phyloP scores from a whole-genome alignment of 2,888 invertebrate species.

The Diaphora mendica region DNA sequence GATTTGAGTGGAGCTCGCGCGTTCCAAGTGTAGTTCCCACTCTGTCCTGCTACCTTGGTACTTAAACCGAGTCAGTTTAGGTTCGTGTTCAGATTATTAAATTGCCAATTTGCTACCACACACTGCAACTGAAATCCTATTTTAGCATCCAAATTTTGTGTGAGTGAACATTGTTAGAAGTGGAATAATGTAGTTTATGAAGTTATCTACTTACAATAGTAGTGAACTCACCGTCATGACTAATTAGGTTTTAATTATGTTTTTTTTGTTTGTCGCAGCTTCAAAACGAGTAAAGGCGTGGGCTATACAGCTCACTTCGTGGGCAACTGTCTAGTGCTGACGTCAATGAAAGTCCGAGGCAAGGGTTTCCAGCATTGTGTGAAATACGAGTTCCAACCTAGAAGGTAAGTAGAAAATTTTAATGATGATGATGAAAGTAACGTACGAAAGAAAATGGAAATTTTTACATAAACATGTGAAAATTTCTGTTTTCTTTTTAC shows the following conservation, averaged over 20 bases:
- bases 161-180: neutral
- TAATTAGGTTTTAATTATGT: too few species aligned
- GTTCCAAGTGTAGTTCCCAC: slow-evolving; percentile 55
- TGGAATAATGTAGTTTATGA: neutral
- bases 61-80: slow-evolving; percentile 53
- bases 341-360: slow-evolving; percentile 99
- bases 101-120: slow-evolving; percentile 41
- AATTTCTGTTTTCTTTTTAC: too few species aligned
- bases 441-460: too few species aligned
- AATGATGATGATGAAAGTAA: too few species aligned
- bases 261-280: slow-evolving; percentile 86
- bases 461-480: too few species aligned
- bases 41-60: slow-evolving; percentile 59
- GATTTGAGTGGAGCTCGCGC: slow-evolving; percentile 55
- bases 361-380: slow-evolving; percentile 99
- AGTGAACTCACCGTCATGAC: too few species aligned
- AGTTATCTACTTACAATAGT: too few species aligned
- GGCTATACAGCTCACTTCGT: slow-evolving; percentile 99
- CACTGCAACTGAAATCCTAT: slow-evolving; percentile 22
- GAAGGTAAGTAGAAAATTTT: slow-evolving; percentile 88
- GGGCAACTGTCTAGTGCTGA: slow-evolving; percentile 99
- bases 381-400: slow-evolving; percentile 99
- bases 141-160: slow-evolving; percentile 7
- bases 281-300: slow-evolving; percentile 99
- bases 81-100: slow-evolving; percentile 55